Evolutionary conservation across 2,888 invertebrate species (phyloP).

Genomic region (Ceramica pisi): DNA sequence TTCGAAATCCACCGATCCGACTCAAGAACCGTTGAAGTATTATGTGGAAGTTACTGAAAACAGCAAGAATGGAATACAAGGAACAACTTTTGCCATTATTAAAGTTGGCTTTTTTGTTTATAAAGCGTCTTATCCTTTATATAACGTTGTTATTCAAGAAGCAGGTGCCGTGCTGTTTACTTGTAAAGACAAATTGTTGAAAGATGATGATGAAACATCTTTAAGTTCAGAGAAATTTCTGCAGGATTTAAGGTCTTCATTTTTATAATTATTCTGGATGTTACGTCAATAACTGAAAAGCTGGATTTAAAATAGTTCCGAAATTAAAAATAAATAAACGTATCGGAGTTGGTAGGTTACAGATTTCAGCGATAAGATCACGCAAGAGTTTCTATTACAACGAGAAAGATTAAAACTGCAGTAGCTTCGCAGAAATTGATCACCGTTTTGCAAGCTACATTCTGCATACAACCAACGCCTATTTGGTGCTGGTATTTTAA

Average conservation of each 20-base stretch:
- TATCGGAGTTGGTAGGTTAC: too few relatives aligned
- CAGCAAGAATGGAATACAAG: conserved; percentile 35
- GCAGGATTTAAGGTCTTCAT: conserved; percentile 1
- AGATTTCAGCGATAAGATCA: too few relatives aligned
- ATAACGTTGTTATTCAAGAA: conserved; percentile 1
- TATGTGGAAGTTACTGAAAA: conserved; percentile 37
- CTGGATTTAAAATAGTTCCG: background rate
- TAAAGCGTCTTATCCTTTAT: conserved; percentile 17
- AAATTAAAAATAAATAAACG: background rate
- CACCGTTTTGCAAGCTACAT: conserved; percentile 55
- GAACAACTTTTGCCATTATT: conserved; percentile 30
- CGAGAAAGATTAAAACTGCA: conserved; percentile 5
- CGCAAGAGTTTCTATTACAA: conserved; percentile 1
- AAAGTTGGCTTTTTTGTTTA: conserved; percentile 19
- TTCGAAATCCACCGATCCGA: conserved; percentile 15
- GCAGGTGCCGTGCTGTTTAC: conserved; percentile 3
- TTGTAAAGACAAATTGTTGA: too few relatives aligned
- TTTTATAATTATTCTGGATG: conserved; percentile 9
- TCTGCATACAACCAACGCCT: conserved; percentile 41
- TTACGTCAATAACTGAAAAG: background rate
- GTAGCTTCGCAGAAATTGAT: conserved; percentile 23
- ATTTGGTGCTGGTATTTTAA: conserved; percentile 63
- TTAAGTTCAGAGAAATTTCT: background rate
- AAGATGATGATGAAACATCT: conserved; percentile 1
- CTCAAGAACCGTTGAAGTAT: conserved; percentile 24